Conservation (phyloP, 2,113 vertebrate species). For the Aptenodytes forsteri region DNA sequence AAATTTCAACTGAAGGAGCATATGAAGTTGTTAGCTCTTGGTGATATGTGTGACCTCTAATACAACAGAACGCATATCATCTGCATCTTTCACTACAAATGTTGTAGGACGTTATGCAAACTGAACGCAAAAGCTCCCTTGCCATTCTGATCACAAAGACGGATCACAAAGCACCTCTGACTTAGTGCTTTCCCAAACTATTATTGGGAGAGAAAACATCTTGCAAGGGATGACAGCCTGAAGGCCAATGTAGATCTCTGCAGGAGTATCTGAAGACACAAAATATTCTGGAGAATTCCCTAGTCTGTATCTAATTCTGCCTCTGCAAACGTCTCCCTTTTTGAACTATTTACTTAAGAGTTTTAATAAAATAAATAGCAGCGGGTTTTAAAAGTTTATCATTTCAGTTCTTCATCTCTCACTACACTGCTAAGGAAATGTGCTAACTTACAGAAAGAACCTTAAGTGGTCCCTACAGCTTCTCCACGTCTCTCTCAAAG, state of each 20-base stretch:
- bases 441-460: not conserved
- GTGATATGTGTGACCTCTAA: not conserved
- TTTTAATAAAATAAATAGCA: not conserved
- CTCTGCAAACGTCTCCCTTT: not conserved
- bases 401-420: not conserved
- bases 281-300: not conserved
- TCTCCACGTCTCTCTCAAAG: not conserved
- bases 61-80: not conserved
- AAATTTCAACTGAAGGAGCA: not conserved
- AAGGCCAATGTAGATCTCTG: not conserved
- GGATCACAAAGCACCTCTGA: not conserved
- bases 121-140: not conserved
- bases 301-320: not conserved
- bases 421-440: not conserved
- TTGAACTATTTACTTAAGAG: not conserved
- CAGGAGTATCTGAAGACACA: not conserved
- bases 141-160: not conserved
- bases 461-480: not conserved
- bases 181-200: not conserved
- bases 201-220: not conserved
- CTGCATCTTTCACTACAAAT: not conserved
- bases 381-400: not conserved
- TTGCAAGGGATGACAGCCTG: not conserved
- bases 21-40: not conserved
- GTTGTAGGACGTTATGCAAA: not conserved